Base-by-base conservation (phyloP, 2,113 vertebrate species). In the Daboia siamensis region DNA sequence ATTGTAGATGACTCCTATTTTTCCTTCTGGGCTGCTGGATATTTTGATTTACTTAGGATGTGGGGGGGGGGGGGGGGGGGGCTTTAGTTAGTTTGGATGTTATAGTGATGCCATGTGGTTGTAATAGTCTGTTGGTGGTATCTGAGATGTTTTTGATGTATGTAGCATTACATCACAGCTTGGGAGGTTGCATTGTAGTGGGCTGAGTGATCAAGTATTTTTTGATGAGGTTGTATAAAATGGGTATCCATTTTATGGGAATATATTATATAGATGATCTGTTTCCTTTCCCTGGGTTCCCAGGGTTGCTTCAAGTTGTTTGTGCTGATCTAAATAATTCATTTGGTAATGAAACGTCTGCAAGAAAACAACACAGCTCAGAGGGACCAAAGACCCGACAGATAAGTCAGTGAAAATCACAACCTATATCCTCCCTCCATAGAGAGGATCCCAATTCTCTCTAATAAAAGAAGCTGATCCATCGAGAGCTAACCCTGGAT, bases 31-130 rank as follows among this genome's bases (percentile, higher is more conserved):
- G 61, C 10, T 64, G 26, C 61, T n/a, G 61, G 26, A n/a, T 13
- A 26, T 64, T 64, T 64, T 64, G 26, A 12, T n/a, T 64, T 64
- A 64, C 3, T 64, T 64, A 29, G 26, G 11, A 64, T 64, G 10
- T n/a, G 26, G 0, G 0, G 4, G n/a, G n/a, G 26, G 0, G 0
- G 4, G 26, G 0, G 0, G 4, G 26, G 0, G 0, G 4, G 26
- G 0, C 10, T 12, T 64, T 64, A 29, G 59, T 61, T 61, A 13
- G 12, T 64, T 29, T n/a, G 26, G 12, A 11, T n/a, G 4, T 61
- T 61, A 64, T 29, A 29, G 61, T 64, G 26, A 64, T 64, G 61
- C 4, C 26, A 64, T 64, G 11, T 29, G 61, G 9, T 64, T 29
- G 1, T 29, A 64, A 13, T 29, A 29, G 59, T 61, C 59, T 61